Evolutionary conservation across 2,888 invertebrate species (phyloP), one percentile per base, ranked within the genome.

Genomic region (Geophilus truncorum): DNA sequence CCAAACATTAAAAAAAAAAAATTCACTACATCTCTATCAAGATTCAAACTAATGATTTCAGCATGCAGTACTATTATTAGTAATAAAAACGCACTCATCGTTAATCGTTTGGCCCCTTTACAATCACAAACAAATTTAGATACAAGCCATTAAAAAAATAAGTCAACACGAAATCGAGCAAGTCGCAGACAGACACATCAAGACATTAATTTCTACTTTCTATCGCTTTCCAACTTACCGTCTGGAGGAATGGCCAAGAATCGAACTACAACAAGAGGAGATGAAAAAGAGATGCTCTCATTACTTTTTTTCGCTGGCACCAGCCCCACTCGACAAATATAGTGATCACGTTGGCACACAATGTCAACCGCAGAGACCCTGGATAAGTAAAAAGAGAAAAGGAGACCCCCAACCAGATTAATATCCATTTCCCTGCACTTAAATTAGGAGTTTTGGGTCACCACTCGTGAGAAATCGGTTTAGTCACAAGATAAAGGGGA

Each of bases 151-250:
- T 51, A 51, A 51, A 51, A 51, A 51, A 57, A 51, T 18, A 4
- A 51, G n/a, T 51, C 51, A 51, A 18, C 51, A 4, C 7, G n/a
- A 51, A 51, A 70, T 25, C 28, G 12, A 70, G 9, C 70, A 25
- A 4, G 10, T 18, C 57, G 21, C 70, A 70, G 70, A 70, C 70
- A 70, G 70, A 9, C 70, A 70, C 70, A 70, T 70, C 70, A 28
- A 25, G 57, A 62, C 57, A 62, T 62, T 62, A 62, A 62, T 62
- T 70, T 70, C 70, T 70, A 70, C 70, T 70, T 70, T 28, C 70
- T 70, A 70, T 28, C 4, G 70, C 70, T 70, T 70, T 70, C 70
- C 70, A 70, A 70, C 70, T 70, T 70, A 70, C 70, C 70, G 70
- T 70, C 70, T 70, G 70, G 70, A 15, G 28, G 28, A 28, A 15